Conservation (phyloP, 1,140 invertebrate species). For the Sitodiplosis mosellana region DNA sequence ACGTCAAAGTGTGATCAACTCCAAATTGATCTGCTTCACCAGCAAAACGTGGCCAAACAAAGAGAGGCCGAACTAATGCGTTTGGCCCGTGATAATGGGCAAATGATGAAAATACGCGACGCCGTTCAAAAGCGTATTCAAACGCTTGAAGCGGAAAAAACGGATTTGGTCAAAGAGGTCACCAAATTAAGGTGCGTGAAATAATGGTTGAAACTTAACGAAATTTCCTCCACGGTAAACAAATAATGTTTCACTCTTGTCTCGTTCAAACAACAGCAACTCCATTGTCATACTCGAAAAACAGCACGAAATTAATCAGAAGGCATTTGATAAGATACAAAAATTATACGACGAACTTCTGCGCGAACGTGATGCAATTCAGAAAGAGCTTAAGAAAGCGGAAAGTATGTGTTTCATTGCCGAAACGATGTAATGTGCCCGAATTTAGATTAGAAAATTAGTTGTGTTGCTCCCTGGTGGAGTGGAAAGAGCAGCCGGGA, state of each 20-base stretch:
- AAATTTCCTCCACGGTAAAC: background rate
- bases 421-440: no score
- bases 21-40: constrained; percentile 15
- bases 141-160: constrained; percentile 14
- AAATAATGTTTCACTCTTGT: background rate
- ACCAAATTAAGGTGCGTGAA: constrained; percentile 12
- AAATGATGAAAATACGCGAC: constrained; percentile 19
- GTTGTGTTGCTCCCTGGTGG: no score
- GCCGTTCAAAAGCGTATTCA: constrained; percentile 6
- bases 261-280: background rate
- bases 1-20: constrained; percentile 19
- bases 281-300: constrained; percentile 7
- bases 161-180: constrained; percentile 16
- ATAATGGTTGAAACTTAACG: background rate
- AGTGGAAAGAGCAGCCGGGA: no score
- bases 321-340: constrained; percentile 8
- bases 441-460: no score
- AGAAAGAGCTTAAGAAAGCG: constrained; percentile 7
- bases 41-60: constrained; percentile 16
- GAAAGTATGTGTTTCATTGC: background rate
- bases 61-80: constrained; percentile 17
- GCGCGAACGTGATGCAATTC: constrained; percentile 18
- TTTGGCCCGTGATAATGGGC: constrained; percentile 17
- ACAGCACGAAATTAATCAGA: background rate
- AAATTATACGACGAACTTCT: constrained; percentile 10